phyloP scores from a whole-genome alignment of 2,113 vertebrate genomes.

The Hydrolagus affinis region DNA sequence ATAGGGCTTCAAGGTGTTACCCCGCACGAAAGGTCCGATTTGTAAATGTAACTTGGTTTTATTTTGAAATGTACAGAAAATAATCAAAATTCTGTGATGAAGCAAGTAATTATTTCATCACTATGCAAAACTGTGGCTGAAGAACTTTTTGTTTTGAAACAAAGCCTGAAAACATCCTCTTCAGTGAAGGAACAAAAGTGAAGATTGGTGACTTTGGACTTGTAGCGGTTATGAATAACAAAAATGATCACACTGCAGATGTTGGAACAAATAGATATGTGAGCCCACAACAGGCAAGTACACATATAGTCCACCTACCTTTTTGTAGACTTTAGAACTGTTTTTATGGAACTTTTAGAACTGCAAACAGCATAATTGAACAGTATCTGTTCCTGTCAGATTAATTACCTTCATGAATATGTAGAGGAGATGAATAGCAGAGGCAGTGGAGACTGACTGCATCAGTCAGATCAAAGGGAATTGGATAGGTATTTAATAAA shows the following conservation, averaged over 20 bases:
- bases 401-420: too few species aligned
- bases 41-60: background rate
- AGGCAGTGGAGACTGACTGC: background rate
- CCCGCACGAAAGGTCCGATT: too few species aligned
- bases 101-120: background rate
- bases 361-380: background rate
- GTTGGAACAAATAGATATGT: background rate
- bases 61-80: background rate
- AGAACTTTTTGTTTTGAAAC: background rate
- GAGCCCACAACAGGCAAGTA: slow-evolving; percentile 22
- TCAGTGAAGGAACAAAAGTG: background rate
- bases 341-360: background rate
- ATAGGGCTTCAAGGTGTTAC: background rate
- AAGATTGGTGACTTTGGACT: slow-evolving; percentile 29
- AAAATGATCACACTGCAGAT: background rate
- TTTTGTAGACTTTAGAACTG: background rate
- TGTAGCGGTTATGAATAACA: background rate
- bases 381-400: background rate
- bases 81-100: too few species aligned
- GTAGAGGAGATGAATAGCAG: background rate
- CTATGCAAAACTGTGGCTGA: background rate
- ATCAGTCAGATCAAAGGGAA: too few species aligned
- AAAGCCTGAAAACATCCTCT: slow-evolving; percentile 22
- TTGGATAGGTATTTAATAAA: too few species aligned
- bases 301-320: too few species aligned